Evolutionary conservation across 2,888 invertebrate genomes (phyloP).

Genomic region (Altica lythri): DNA sequence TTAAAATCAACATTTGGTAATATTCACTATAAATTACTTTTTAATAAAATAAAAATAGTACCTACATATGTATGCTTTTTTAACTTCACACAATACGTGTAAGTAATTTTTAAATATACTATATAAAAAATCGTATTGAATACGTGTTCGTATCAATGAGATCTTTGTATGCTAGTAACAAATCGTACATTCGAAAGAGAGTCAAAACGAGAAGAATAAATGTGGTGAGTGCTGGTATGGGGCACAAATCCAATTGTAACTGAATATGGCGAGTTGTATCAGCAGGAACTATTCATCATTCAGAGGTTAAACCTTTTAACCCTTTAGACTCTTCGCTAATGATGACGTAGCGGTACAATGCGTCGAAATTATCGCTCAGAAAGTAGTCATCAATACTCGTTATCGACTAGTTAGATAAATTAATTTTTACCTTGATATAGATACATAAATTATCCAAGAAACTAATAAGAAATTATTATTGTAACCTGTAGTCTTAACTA

Average conservation of each 20-base stretch:
- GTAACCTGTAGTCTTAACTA: no score
- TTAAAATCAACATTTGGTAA: no score
- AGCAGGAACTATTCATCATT: constrained; percentile 44
- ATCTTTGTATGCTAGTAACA: constrained; percentile 12
- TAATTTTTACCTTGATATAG: constrained; percentile 26
- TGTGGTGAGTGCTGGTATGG: constrained; percentile 24
- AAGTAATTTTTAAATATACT: no score
- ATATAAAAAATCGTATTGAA: no score
- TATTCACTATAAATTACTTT: no score
- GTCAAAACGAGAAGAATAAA: constrained; percentile 19
- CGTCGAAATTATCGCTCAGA: constrained; percentile 51
- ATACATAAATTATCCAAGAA: no score
- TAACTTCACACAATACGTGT: no score
- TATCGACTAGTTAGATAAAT: constrained; percentile 39
- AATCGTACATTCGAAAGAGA: constrained; percentile 8
- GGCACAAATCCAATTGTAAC: constrained; percentile 35
- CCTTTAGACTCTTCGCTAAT: constrained; percentile 48
- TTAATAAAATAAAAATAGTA: no score
- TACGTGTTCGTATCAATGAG: no score
- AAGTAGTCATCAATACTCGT: constrained; percentile 49
- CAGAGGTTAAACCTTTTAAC: constrained; percentile 52
- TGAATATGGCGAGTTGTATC: constrained; percentile 31
- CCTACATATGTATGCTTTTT: no score
- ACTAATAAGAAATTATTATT: no score
- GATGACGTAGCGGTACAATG: constrained; percentile 49